Evolutionary conservation across 2,888 invertebrate genomes (phyloP).

Genomic region (Brachypterus glaber): DNA sequence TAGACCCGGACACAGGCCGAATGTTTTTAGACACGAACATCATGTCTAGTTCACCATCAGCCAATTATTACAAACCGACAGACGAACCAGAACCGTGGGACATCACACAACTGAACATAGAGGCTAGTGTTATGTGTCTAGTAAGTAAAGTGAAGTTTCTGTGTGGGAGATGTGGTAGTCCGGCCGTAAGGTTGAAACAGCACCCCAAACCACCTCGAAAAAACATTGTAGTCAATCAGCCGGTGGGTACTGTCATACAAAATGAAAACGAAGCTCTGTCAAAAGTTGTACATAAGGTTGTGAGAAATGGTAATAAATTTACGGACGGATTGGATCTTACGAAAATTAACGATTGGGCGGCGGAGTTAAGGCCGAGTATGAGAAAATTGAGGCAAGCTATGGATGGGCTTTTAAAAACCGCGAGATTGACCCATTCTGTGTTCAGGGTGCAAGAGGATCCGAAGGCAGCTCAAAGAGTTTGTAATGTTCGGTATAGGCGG

Average conservation of each 20-base stretch:
- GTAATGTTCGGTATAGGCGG: conserved; percentile 66
- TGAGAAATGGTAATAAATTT: conserved; percentile 60
- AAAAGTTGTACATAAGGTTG: conserved; percentile 47
- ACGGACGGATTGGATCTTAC: conserved; percentile 61
- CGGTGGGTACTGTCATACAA: conserved; percentile 21
- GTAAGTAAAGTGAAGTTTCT: conserved; percentile 75
- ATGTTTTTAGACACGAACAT: conserved; percentile 46
- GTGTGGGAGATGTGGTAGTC: conserved; percentile 64
- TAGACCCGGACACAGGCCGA: conserved; percentile 32
- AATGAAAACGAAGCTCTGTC: conserved; percentile 33
- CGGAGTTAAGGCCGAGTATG: conserved; percentile 69
- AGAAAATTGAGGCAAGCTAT: conserved; percentile 71
- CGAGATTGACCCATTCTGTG: conserved; percentile 73
- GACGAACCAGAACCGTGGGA: conserved; percentile 82
- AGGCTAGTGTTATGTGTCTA: conserved; percentile 79
- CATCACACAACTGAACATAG: conserved; percentile 74
- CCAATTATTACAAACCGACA: conserved; percentile 68
- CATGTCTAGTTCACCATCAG: conserved; percentile 52
- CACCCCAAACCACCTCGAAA: conserved; percentile 31
- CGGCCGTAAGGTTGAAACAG: conserved; percentile 56
- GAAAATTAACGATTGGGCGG: conserved; percentile 63
- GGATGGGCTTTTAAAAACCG: conserved; percentile 65
- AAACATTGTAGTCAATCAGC: conserved; percentile 24
- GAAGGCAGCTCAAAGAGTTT: conserved; percentile 61
- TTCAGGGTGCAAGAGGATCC: conserved; percentile 72